phyloP scores from a whole-genome alignment of 2,888 invertebrate genomes.

The Therioaphis trifolii region DNA sequence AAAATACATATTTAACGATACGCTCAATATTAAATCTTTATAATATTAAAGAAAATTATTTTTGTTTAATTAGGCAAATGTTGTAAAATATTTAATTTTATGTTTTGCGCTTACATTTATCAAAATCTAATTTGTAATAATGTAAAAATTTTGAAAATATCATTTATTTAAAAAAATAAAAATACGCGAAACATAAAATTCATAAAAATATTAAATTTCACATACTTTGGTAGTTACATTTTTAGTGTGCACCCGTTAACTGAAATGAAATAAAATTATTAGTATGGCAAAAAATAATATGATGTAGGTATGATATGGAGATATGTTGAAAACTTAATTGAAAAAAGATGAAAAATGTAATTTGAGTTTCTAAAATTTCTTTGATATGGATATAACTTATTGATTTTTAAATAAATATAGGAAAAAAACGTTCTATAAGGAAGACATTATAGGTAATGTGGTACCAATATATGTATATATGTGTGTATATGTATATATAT shows the following conservation, averaged over 20 bases:
- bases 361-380: background rate
- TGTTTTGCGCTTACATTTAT: background rate
- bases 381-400: background rate
- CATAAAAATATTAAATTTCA: slow-evolving; percentile 3
- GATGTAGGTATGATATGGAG: no score
- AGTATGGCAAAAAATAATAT: background rate
- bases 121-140: background rate
- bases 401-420: slow-evolving; percentile 1
- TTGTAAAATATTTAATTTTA: no score
- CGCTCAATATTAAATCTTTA: background rate
- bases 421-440: background rate
- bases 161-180: background rate
- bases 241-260: background rate
- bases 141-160: background rate
- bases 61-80: background rate
- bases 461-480: background rate
- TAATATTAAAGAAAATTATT: background rate
- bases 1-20: no score
- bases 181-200: background rate
- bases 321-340: background rate
- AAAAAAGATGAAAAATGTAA: background rate
- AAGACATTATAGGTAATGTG: background rate
- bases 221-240: background rate
- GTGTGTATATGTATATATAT: no score
- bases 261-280: slow-evolving; percentile 6